Percentiles rank a stretch among this genome's conserved stretches.
Conservation (phyloP, 1,140 invertebrate species). For the Armadillidium nasatum region DNA sequence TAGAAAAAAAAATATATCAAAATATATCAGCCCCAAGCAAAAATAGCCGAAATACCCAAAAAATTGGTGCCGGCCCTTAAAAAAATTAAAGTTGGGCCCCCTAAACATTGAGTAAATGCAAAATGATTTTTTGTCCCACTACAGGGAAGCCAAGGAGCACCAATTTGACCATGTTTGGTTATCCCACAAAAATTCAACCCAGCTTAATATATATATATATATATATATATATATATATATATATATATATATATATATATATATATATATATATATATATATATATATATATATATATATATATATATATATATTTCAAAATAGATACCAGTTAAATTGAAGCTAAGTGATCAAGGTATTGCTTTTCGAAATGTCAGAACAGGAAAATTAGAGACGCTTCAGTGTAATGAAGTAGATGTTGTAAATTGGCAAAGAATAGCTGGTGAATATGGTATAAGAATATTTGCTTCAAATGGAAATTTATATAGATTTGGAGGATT, state of each 20-base stretch:
- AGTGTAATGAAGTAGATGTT: slow-evolving; percentile 75
- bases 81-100: too few species aligned
- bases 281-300: too few species aligned
- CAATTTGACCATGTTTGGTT: too few species aligned
- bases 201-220: not conserved
- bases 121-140: too few species aligned
- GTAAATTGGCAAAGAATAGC: slow-evolving; percentile 90
- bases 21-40: too few species aligned
- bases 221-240: slow-evolving; percentile 3
- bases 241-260: not conserved
- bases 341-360: slow-evolving; percentile 85
- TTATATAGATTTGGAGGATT: slow-evolving; percentile 91
- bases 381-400: slow-evolving; percentile 90
- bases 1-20: too few species aligned
- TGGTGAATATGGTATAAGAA: slow-evolving; percentile 77
- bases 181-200: too few species aligned
- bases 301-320: slow-evolving; percentile 20
- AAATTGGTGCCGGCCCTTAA: too few species aligned
- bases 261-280: too few species aligned
- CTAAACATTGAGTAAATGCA: too few species aligned
- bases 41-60: too few species aligned
- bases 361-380: slow-evolving; percentile 94
- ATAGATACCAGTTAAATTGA: slow-evolving; percentile 65
- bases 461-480: slow-evolving; percentile 85
- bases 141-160: too few species aligned